These are phyloP conservation scores for Zingel zingel DNA, from an alignment of 2,113 vertebrate species.

Conservation along the genomic window DNA sequence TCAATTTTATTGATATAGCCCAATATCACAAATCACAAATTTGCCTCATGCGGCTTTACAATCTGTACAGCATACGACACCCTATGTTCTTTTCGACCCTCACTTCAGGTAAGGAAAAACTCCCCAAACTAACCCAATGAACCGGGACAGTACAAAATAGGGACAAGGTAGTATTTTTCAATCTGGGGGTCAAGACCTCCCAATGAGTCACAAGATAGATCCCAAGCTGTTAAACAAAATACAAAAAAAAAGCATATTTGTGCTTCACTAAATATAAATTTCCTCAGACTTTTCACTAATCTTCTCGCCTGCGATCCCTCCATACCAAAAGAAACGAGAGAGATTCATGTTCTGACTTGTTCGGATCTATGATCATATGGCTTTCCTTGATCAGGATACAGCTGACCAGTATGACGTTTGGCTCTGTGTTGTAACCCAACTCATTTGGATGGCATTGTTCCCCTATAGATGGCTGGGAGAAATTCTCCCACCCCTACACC, in stretches of 20 bases:
- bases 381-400: background rate
- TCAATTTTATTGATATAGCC: too few species aligned
- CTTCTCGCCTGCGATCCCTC: background rate
- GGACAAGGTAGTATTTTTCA: background rate
- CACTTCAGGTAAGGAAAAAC: too few species aligned
- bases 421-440: slow-evolving; percentile 2
- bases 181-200: background rate
- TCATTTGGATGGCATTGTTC: slow-evolving; percentile 8
- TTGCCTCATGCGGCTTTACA: too few species aligned
- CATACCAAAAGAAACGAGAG: background rate
- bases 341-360: background rate
- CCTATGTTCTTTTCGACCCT: too few species aligned
- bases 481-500: slow-evolving; percentile 83
- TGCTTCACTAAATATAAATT: background rate
- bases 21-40: too few species aligned
- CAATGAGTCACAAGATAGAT: background rate
- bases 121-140: too few species aligned
- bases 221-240: background rate
- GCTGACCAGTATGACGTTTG: slow-evolving; percentile 13
- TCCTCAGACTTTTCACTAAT: background rate
- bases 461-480: slow-evolving; percentile 83
- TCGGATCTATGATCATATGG: background rate
- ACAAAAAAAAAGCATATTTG: background rate
- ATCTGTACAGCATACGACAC: too few species aligned
- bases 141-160: background rate